phyloP scores from a whole-genome alignment of 1,140 invertebrate genomes.

The Eumeta japonica region DNA sequence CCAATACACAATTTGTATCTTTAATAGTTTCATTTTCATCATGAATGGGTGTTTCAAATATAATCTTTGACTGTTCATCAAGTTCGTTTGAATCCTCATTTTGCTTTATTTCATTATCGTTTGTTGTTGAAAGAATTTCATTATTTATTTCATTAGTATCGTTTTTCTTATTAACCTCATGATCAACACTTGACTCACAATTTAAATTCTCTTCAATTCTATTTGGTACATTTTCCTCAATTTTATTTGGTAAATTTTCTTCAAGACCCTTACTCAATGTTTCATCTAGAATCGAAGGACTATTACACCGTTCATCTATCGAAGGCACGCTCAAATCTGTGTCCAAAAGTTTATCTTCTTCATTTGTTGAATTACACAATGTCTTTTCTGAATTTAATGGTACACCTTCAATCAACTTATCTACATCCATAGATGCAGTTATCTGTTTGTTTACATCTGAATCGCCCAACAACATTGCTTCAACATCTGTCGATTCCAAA shows the following conservation, averaged over 20 bases:
- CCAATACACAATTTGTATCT: conserved; percentile 7
- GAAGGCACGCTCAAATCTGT: no score
- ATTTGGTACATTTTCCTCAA: conserved; percentile 35
- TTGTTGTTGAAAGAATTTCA: no score
- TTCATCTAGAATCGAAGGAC: conserved; percentile 47
- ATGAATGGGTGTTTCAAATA: background rate
- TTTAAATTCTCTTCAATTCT: conserved; percentile 41
- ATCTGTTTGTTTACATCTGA: conserved; percentile 16
- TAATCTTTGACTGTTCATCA: no score
- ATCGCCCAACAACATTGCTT: conserved; percentile 48
- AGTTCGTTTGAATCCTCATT: no score
- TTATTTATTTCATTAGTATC: no score
- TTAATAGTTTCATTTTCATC: no score
- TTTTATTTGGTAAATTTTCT: conserved; percentile 33
- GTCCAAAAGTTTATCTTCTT: no score
- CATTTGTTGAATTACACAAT: no score
- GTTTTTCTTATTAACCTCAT: background rate
- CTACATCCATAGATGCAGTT: conserved; percentile 37
- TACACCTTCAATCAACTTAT: conserved; percentile 37
- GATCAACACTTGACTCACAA: conserved; percentile 1
- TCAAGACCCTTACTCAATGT: conserved; percentile 37
- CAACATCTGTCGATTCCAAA: conserved; percentile 45
- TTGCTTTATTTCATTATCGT: no score
- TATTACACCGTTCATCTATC: no score
- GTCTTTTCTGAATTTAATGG: no score